phyloP scores from a whole-genome alignment of 2,888 invertebrate genomes.

The Bimastos eiseni region DNA sequence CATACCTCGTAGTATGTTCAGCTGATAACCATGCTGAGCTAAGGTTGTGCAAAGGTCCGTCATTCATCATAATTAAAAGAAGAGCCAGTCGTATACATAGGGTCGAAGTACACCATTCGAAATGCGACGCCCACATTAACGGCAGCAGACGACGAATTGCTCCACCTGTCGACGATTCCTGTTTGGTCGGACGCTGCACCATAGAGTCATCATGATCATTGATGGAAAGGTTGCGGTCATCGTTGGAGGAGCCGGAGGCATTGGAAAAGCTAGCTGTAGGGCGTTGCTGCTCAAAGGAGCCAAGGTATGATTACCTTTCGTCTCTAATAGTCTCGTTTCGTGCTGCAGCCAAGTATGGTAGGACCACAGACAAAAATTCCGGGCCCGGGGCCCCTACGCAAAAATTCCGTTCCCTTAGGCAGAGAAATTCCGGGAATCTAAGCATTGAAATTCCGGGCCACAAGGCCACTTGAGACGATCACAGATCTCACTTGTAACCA shows the following conservation, averaged over 20 bases:
- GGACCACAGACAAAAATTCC: not conserved
- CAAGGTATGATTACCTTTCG: not conserved
- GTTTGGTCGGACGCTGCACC: not conserved
- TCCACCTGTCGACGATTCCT: not conserved
- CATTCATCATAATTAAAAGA: not conserved
- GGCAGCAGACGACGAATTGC: not conserved
- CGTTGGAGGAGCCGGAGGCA: not conserved
- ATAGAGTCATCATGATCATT: not conserved
- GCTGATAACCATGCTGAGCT: not conserved
- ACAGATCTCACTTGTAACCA: no score
- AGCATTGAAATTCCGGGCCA: no score
- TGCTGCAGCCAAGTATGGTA: not conserved
- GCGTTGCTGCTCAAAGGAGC: not conserved
- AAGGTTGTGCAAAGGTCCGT: constrained; percentile 13
- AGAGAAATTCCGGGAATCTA: no score
- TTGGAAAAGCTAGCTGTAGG: not conserved
- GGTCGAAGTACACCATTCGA: not conserved
- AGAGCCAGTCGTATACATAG: not conserved
- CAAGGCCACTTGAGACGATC: no score
- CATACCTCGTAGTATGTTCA: not conserved
- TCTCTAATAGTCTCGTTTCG: not conserved
- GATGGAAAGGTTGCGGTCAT: not conserved
- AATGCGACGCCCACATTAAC: not conserved
- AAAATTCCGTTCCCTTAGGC: no score
- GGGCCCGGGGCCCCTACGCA: no score